Evolutionary conservation across 1,140 invertebrate species (phyloP), one percentile per base, ranked within the genome.

Genomic region (Propsilocerus akamusi): DNA sequence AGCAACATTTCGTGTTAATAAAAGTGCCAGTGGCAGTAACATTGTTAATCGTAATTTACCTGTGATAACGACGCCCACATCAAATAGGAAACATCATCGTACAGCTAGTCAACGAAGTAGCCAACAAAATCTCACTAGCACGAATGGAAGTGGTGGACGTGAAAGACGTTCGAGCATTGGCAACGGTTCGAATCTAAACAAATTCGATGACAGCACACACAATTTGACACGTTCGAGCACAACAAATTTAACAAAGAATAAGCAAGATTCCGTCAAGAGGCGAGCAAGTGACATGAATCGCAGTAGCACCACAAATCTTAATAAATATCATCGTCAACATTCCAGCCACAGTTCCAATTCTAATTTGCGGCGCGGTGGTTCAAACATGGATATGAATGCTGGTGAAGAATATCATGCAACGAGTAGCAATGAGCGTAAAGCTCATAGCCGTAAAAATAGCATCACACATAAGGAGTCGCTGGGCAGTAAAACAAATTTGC

Each of bases 391-490:
- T 26, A 26, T 26, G 8, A 28, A 26, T 30, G 10, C 47, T 12
- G 30, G 10, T 17, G 24, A 30, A 12, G 47, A 26, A 12, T 49
- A 49, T 20, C 20, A 49, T 26, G 17, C 26, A 49, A 26, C 32
- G 25, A 52, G 46, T 4, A 53, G 51, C 28, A 48, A 30, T 4
- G 52, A 53, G 25, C 32, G 54, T 6, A 46, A 51, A 7, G 26
- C 49, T 10, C 26, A 28, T 28, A 28, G 47, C 8, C 10, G 25
- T n/a, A 47, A 47, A 5, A 25, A 11, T 12, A 47, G 46, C 12
- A 25, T 12, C 6, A 25, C 12, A n/a, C n/a, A n/a, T n/a, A n/a
- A n/a, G n/a, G n/a, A n/a, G n/a, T n/a, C n/a, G n/a, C n/a, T n/a
- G n/a, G n/a, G 25, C 12, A 24, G 25, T 25, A 12, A 14, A 41